A percentile compares a stretch with the other conserved stretches of the same genome.
These are phyloP conservation scores for Harlomillsia oculata DNA, from an alignment of 1,140 invertebrate genomes.

Conservation along the genomic window DNA sequence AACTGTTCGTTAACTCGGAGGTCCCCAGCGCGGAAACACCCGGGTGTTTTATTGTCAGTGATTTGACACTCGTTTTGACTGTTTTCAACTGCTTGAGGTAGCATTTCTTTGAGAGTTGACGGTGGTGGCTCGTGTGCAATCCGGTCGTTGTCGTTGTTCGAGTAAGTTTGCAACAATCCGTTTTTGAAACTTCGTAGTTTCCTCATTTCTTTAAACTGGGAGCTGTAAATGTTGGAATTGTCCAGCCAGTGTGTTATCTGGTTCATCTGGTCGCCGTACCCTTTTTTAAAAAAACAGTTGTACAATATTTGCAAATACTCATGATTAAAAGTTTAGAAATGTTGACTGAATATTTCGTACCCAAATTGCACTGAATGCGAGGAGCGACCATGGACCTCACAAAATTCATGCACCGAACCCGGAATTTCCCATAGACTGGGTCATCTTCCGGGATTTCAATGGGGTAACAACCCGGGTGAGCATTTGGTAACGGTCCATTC, in stretches of 20 bases:
- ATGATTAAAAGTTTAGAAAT: neutral
- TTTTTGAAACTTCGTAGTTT: slow-evolving; percentile 49
- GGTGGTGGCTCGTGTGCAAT: neutral
- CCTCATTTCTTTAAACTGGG: slow-evolving; percentile 63
- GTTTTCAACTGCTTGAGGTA: slow-evolving; percentile 11
- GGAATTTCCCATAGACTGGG: slow-evolving; percentile 57
- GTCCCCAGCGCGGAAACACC: slow-evolving; percentile 55
- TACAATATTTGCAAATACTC: neutral
- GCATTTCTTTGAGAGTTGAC: slow-evolving; percentile 1
- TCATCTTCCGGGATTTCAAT: slow-evolving; percentile 74
- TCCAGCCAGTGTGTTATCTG: slow-evolving; percentile 45
- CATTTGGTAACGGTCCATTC: neutral
- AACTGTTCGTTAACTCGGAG: slow-evolving; percentile 56
- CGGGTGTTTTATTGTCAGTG: slow-evolving; percentile 5
- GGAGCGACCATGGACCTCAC: slow-evolving; percentile 54
- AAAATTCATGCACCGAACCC: slow-evolving; percentile 72
- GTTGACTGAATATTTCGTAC: neutral
- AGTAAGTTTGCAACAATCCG: slow-evolving; percentile 37
- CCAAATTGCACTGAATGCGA: slow-evolving; percentile 41
- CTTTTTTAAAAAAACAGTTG: neutral
- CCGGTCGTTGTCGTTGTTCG: too few relatives aligned
- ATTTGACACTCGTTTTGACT: slow-evolving; percentile 14
- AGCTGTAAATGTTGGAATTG: slow-evolving; percentile 84
- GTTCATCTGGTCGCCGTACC: slow-evolving; percentile 36
- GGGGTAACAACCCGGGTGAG: slow-evolving; percentile 57